Percentiles rank a stretch among this genome's conserved stretches.
phyloP scores from a whole-genome alignment of 1,140 invertebrate genomes.

The Diplogasteroides magnus region DNA sequence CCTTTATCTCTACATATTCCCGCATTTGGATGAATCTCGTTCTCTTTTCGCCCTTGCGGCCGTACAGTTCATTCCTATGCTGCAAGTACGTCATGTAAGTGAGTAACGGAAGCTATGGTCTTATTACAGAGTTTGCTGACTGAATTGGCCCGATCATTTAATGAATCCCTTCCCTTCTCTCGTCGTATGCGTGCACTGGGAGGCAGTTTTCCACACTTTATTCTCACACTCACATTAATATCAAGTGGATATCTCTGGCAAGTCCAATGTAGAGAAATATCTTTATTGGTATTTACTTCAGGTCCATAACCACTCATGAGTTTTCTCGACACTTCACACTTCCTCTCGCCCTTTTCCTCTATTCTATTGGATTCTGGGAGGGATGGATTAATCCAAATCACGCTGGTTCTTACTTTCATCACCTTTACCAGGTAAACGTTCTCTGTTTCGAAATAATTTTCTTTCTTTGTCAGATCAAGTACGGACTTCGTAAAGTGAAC shows the following conservation, averaged over 20 bases:
- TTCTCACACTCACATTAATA: conserved; percentile 14
- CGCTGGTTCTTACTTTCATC: conserved; percentile 33
- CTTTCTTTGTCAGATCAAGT: conserved; percentile 43
- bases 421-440: conserved; percentile 34
- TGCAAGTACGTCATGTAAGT: conserved; percentile 32
- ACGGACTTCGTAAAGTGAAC: conserved; percentile 42
- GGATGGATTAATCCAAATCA: conserved; percentile 39
- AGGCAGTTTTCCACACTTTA: conserved; percentile 13
- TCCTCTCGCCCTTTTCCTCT: conserved; percentile 32
- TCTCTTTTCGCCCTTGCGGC: conserved; percentile 1
- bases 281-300: too few relatives aligned
- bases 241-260: conserved; percentile 16
- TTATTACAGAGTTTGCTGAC: conserved; percentile 13
- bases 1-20: conserved; percentile 7
- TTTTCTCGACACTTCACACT: conserved; percentile 18
- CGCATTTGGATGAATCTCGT: background rate
- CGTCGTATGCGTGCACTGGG: conserved; percentile 15
- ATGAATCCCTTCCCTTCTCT: conserved; percentile 13
- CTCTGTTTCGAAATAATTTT: background rate
- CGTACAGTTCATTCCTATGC: conserved; percentile 7
- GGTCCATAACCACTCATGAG: conserved; percentile 15
- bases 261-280: too few relatives aligned
- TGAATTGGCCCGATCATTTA: conserved; percentile 11
- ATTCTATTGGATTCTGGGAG: conserved; percentile 48
- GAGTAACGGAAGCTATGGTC: conserved; percentile 14